phyloP scores from a whole-genome alignment of 2,113 vertebrate species.

The Sinosuthora webbiana region DNA sequence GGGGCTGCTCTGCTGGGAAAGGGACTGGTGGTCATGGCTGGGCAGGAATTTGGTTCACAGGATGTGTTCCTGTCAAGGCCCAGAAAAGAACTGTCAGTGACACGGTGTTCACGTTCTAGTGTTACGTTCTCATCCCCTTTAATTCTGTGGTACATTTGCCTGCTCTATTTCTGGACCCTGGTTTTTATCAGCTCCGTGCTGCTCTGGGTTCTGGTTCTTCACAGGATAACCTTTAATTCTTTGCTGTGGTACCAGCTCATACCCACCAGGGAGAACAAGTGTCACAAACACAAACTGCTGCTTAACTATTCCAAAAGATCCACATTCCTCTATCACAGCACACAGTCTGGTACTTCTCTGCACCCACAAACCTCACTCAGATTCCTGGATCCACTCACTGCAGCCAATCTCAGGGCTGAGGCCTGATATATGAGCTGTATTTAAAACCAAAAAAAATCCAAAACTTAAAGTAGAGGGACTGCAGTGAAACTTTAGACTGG shows the following conservation, averaged over 20 bases:
- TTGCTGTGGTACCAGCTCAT: not conserved
- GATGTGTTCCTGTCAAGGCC: not conserved
- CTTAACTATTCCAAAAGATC: not conserved
- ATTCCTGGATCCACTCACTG: not conserved
- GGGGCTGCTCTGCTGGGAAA: not conserved
- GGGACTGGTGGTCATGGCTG: not conserved
- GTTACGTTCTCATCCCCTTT: not conserved
- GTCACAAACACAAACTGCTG: not conserved
- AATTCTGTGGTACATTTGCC: not conserved
- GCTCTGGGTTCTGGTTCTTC: not conserved
- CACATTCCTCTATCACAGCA: not conserved
- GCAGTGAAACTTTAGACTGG: not conserved
- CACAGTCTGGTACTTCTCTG: not conserved
- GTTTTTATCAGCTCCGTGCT: not conserved
- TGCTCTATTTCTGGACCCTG: not conserved
- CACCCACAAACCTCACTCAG: not conserved
- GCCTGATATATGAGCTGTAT: not conserved
- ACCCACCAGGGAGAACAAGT: not conserved
- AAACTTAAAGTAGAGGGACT: not conserved
- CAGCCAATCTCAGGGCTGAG: not conserved
- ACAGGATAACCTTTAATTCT: not conserved
- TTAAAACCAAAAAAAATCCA: not conserved
- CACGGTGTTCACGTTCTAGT: not conserved
- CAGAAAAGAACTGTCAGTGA: not conserved
- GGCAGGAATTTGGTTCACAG: not conserved